A percentile compares a stretch with the other conserved stretches of the same genome.
Conservation (phyloP, 1,140 invertebrate species). For the Hycleus cichorii region DNA sequence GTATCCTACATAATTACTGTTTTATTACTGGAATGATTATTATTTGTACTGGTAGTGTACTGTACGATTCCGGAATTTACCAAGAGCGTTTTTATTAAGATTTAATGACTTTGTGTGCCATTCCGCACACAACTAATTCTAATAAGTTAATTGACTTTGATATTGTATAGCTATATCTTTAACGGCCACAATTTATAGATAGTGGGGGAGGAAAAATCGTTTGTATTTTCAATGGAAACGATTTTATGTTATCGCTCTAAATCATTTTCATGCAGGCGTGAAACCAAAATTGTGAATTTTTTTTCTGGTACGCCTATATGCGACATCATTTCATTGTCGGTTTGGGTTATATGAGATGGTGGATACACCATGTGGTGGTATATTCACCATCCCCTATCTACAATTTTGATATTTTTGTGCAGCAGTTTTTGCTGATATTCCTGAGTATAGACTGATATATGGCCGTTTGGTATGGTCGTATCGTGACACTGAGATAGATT, state of each 20-base stretch:
- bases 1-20: conserved; percentile 15
- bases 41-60: conserved; percentile 6
- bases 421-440: conserved; percentile 31
- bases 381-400: not conserved
- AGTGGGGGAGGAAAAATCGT: too few species aligned
- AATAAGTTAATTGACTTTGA: too few species aligned
- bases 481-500: conserved; percentile 30
- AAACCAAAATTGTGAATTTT: conserved; percentile 20
- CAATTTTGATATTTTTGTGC: conserved; percentile 22
- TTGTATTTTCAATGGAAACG: too few species aligned
- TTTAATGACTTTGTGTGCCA: conserved; percentile 1
- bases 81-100: conserved; percentile 10
- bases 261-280: conserved; percentile 17
- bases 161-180: too few species aligned
- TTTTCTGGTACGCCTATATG: not conserved
- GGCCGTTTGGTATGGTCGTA: conserved; percentile 21
- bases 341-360: not conserved
- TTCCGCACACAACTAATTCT: too few species aligned
- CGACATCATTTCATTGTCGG: not conserved
- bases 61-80: conserved; percentile 10
- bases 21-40: conserved; percentile 15
- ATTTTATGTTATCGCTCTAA: conserved; percentile 18
- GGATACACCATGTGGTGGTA: conserved; percentile 11
- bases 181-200: too few species aligned
- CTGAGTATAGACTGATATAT: conserved; percentile 33